These are phyloP conservation scores for Rhabdornis inornatus DNA, from an alignment of 2,113 vertebrate species.

Conservation along the genomic window DNA sequence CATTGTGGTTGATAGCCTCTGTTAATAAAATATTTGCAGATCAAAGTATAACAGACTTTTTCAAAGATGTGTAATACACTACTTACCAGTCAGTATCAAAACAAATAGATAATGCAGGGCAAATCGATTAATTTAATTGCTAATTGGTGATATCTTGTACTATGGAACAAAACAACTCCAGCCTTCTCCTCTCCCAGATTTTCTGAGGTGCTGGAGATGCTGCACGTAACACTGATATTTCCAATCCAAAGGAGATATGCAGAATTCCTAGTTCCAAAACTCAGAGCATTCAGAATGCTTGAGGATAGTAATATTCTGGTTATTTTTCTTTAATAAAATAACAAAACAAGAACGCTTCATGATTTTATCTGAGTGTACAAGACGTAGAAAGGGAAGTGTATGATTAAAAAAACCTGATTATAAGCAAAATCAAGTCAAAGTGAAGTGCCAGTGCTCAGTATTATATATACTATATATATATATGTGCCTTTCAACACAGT, in stretches of 20 bases:
- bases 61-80: neutral
- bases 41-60: slow-evolving; percentile 38
- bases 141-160: neutral
- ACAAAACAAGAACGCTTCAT: neutral
- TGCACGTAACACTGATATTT: neutral
- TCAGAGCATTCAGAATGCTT: neutral
- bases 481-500: neutral
- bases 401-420: neutral
- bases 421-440: neutral
- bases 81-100: slow-evolving; percentile 6
- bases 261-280: neutral
- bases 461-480: too few species aligned
- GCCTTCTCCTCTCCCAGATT: neutral
- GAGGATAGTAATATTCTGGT: neutral
- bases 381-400: neutral
- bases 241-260: neutral
- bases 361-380: neutral
- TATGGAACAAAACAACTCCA: neutral
- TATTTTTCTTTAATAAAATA: neutral
- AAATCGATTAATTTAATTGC: neutral
- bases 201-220: neutral
- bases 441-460: neutral
- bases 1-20: slow-evolving; percentile 28
- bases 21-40: slow-evolving; percentile 57
- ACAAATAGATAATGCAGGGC: neutral